Base-by-base conservation (phyloP, 2,888 invertebrate species). In the Sarcophaga caerulescens region DNA sequence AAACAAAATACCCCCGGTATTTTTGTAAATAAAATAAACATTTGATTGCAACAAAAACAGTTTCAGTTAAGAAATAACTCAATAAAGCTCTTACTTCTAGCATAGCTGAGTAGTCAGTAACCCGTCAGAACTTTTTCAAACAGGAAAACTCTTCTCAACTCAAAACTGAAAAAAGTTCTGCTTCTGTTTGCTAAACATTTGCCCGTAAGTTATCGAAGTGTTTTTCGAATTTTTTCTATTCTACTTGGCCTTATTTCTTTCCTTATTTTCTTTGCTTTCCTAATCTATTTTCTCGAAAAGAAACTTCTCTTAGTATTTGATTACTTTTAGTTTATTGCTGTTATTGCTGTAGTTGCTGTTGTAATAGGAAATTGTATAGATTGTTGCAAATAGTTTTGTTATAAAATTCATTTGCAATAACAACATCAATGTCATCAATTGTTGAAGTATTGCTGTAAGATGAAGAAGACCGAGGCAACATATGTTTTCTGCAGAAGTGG, bases 361-460 rank as follows among this genome's bases (percentile, higher is more conserved):
- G 35, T 35, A 69, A 11, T 12, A 35, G 17, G n/a, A 19, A 14
- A 45, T 21, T 60, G 3, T 25, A n/a, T 19, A 17, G 52, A 57
- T 44, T 60, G 44, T 69, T 52, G 35, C 14, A 52, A 69, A 12
- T 75, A 19, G 62, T 66, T 68, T 23, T 81, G 60, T 76, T 76
- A 44, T 6, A 80, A 47, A 70, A 75, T 75, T 73, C 59, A 77
- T 77, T 52, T 73, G 57, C 25, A 59, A 25, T 66, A 71, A 52
- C 71, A 68, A 52, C 62, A 68, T 47, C 10, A 76, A 75, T 45
- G 59, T 35, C 19, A 71, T n/a, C 25, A 73, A 44, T 52, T 52
- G 52, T 14, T 52, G 0, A 35, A 25, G 17, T 25, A 25, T 12
- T 14, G 23, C 23, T 12, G 4, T 6, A 63, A 25, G 25, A 25